Evolutionary conservation across 2,888 invertebrate species (phyloP), one percentile per base, ranked within the genome.

Genomic region (Phoenoteleia sp.): DNA sequence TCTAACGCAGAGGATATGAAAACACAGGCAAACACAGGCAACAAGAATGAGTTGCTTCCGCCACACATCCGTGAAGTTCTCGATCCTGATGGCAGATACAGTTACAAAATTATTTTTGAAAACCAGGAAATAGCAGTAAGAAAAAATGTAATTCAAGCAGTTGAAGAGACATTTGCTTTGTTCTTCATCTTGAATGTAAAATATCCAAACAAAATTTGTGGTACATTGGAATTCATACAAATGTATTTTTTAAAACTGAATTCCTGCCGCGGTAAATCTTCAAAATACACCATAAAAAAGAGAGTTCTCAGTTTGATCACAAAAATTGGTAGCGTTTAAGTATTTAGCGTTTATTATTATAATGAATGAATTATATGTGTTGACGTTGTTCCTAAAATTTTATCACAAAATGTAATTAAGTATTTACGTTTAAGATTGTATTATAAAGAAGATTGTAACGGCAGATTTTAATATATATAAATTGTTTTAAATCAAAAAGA

Each of bases 161-260:
- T 62, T n/a, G 62, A 62, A 42, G 62, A 62, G 25, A 15, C 62
- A 7, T 62, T 42, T 45, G 62, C 42, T 4, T 42, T 62, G 11
- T 62, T 42, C 42, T 62, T 62, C 25, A 39, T 62, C 15, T 62
- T 62, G 17, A 42, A 62, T 25, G 3, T 62, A 3, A 62, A 62
- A 25, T 62, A 62, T 42, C 62, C 62, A 6, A 62, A 62, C 11
- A 5, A 62, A 25, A 42, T 25, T 15, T 42, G 42, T 2, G 56
- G 60, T 4, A 47, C 47, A 6, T 47, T 66, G 15, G 4, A 15
- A 45, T 62, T 62, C 15, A 45, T 62, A 4, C 62, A 62, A 9
- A 7, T 42, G 42, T 62, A 62, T 23, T 62, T 62, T 62, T 42
- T 62, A 45, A 42, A 62, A 62, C 23, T 62, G 62, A 62, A 62